These are phyloP conservation scores for Eptatretus atami DNA, from an alignment of 2,797 vertebrate genomes.

Conservation along the genomic window DNA sequence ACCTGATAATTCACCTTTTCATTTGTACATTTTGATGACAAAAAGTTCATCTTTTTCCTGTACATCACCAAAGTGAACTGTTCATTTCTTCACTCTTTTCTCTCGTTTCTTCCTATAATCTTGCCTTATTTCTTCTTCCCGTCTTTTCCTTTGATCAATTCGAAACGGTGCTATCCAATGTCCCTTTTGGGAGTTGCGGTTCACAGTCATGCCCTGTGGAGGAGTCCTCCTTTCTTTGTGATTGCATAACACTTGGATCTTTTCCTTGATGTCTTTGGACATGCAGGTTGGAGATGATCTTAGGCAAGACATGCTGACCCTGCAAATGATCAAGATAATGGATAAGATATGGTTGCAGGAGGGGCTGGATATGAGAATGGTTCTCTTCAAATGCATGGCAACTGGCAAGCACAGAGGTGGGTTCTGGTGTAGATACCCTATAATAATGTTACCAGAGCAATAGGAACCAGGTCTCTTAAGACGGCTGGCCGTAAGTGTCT, in stretches of 20 bases:
- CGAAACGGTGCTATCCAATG: no score
- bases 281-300: conserved; percentile 74
- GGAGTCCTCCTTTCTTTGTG: no score
- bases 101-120: no score
- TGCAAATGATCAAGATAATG: conserved; percentile 98
- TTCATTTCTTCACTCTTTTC: no score
- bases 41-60: no score
- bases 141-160: no score
- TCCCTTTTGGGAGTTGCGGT: no score
- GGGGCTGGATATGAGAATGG: conserved; percentile 72
- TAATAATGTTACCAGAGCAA: background rate
- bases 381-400: conserved; percentile 84
- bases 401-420: conserved; percentile 73
- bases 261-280: conserved; percentile 8
- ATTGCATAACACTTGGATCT: background rate
- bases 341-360: conserved; percentile 93
- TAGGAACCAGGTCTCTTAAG: background rate
- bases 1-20: no score
- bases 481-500: background rate
- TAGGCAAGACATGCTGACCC: conserved; percentile 85
- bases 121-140: no score
- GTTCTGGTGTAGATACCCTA: conserved; percentile 8
- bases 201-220: no score
- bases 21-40: no score
- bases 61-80: no score